These are phyloP conservation scores for Hedychridium roseum DNA, from an alignment of 2,888 invertebrate genomes.

Conservation along the genomic window DNA sequence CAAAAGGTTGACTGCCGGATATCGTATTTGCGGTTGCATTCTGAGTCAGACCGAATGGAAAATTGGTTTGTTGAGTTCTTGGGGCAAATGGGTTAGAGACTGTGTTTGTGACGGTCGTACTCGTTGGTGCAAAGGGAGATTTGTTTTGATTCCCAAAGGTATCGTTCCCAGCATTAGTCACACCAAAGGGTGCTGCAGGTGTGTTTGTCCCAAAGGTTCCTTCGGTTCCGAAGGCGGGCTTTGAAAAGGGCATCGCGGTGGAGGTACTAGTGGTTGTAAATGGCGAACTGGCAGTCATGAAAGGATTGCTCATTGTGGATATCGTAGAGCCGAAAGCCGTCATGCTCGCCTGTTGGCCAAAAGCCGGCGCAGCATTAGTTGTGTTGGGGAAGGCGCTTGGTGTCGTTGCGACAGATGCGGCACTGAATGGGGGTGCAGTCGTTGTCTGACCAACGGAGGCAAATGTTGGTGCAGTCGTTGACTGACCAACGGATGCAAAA, in stretches of 20 bases:
- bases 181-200: slow-evolving; percentile 11
- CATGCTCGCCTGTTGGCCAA: too few species aligned
- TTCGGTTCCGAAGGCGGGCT: too few species aligned
- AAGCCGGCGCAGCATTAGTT: too few species aligned
- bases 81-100: slow-evolving; percentile 27
- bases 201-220: too few species aligned
- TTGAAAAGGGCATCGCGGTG: too few species aligned
- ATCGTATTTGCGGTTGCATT: slow-evolving; percentile 14
- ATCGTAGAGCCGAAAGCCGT: slow-evolving; percentile 18
- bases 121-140: slow-evolving; percentile 30
- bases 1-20: slow-evolving; percentile 26
- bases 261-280: too few species aligned
- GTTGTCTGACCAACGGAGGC: neutral
- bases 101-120: slow-evolving; percentile 27
- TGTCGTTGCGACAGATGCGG: neutral
- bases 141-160: slow-evolving; percentile 6
- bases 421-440: slow-evolving; percentile 8
- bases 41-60: slow-evolving; percentile 31
- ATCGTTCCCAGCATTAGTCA: neutral
- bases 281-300: slow-evolving; percentile 25
- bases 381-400: too few species aligned
- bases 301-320: slow-evolving; percentile 20
- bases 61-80: slow-evolving; percentile 18
- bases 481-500: slow-evolving; percentile 19
- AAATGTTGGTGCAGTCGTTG: slow-evolving; percentile 9